Evolutionary conservation across 2,113 vertebrate species (phyloP).

Genomic region (Papio anubis): DNA sequence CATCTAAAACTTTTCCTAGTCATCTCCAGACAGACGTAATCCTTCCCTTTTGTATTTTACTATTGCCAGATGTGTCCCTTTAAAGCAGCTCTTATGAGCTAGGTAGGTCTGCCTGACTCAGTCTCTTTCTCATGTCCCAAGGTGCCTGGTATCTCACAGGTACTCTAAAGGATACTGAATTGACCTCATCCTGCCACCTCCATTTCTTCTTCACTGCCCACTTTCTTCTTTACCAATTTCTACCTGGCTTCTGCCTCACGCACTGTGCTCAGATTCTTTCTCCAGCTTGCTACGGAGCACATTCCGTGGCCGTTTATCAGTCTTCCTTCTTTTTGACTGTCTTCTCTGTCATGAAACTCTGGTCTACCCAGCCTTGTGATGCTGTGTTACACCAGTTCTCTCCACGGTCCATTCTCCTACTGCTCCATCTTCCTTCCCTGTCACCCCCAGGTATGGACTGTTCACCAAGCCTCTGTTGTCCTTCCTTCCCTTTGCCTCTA

Average conservation of each 20-base stretch:
- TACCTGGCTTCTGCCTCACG: background rate
- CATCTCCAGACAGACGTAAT: background rate
- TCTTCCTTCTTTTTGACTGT: background rate
- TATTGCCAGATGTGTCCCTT: background rate
- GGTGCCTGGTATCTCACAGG: no score
- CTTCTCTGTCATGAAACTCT: background rate
- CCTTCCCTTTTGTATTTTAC: background rate
- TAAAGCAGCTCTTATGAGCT: background rate
- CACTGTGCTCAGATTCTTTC: background rate
- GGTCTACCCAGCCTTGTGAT: background rate
- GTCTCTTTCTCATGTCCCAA: background rate
- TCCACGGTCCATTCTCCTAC: background rate
- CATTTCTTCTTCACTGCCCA: background rate
- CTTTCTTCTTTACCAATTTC: background rate
- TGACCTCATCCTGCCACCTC: background rate
- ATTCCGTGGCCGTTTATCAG: background rate
- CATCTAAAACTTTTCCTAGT: background rate
- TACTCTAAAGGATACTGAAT: background rate
- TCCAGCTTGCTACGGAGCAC: background rate
- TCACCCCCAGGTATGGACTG: fast-evolving
- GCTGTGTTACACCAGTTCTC: background rate
- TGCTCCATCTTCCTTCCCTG: background rate
- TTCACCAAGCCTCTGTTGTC: background rate
- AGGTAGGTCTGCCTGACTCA: background rate
- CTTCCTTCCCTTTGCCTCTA: background rate